Conservation (phyloP, 2,888 invertebrate genomes). For the Apotomis betuletana region DNA sequence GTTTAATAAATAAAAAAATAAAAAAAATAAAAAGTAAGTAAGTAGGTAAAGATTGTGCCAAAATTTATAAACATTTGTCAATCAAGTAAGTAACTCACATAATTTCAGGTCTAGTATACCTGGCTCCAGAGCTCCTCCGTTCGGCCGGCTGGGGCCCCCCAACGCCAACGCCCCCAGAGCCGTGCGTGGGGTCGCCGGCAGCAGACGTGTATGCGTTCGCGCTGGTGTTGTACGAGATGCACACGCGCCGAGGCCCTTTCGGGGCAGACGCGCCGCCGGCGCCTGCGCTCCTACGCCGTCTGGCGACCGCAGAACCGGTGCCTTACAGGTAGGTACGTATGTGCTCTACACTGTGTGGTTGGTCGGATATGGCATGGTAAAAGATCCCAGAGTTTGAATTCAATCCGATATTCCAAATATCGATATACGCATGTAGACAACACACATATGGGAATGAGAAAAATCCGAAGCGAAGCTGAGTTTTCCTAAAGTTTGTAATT, state of each 20-base stretch:
- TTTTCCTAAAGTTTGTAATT: too few relatives aligned
- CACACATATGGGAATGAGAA: too few relatives aligned
- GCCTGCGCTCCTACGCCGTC: slow-evolving; percentile 84
- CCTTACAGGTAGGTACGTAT: slow-evolving; percentile 85
- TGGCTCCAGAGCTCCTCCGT: slow-evolving; percentile 90
- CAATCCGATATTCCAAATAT: not conserved
- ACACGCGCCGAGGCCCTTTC: slow-evolving; percentile 93
- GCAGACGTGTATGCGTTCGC: slow-evolving; percentile 95
- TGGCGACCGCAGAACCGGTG: slow-evolving; percentile 80
- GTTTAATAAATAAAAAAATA: too few relatives aligned
- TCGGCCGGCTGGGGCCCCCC: slow-evolving; percentile 74
- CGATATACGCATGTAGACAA: not conserved
- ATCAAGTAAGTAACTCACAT: not conserved
- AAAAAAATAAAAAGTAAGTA: too few relatives aligned
- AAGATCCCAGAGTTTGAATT: not conserved
- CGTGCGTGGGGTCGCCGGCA: slow-evolving; percentile 85
- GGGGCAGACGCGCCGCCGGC: slow-evolving; percentile 87
- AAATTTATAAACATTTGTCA: too few relatives aligned
- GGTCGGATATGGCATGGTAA: too few relatives aligned
- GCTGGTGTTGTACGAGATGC: slow-evolving; percentile 94
- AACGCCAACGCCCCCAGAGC: slow-evolving; percentile 59
- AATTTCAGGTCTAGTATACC: slow-evolving; percentile 87
- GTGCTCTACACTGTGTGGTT: slow-evolving; percentile 43
- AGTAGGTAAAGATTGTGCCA: too few relatives aligned
- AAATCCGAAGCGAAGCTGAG: too few relatives aligned